phyloP scores from a whole-genome alignment of 1,140 invertebrate genomes.

The Reticulitermes speratus region DNA sequence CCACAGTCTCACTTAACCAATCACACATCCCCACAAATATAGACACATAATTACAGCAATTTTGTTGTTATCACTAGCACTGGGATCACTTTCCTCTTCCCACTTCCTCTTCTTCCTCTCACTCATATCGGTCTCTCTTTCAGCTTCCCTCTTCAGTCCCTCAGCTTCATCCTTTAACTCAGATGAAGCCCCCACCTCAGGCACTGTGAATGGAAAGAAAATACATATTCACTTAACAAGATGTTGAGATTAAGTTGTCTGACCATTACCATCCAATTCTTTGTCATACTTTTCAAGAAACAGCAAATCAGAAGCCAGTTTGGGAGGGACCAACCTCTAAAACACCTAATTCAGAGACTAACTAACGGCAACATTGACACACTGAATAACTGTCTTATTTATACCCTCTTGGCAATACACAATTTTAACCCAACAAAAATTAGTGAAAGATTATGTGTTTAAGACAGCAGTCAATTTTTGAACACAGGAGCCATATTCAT shows the following conservation, averaged over 20 bases:
- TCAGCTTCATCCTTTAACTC: constrained; percentile 47
- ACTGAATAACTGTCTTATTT: too few relatives aligned
- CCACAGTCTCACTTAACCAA: too few relatives aligned
- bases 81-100: constrained; percentile 21
- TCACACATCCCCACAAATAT: background rate
- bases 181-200: constrained; percentile 42
- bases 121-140: constrained; percentile 41
- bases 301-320: background rate
- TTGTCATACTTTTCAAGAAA: background rate
- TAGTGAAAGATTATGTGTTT: too few relatives aligned
- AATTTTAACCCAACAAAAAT: too few relatives aligned
- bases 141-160: constrained; percentile 48
- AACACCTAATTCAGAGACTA: too few relatives aligned
- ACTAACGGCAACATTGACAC: too few relatives aligned
- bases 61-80: constrained; percentile 46
- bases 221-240: background rate
- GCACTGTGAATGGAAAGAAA: constrained; percentile 26
- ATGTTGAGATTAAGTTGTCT: background rate
- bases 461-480: too few relatives aligned
- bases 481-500: too few relatives aligned
- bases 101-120: constrained; percentile 33
- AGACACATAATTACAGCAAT: constrained; percentile 48
- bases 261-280: background rate
- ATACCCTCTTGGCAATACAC: too few relatives aligned
- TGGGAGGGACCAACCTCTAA: too few relatives aligned